Evolutionary conservation across 92 coral and sea anemone genomes (phyloP).

Genomic region (Palythoa caribaeorum): DNA sequence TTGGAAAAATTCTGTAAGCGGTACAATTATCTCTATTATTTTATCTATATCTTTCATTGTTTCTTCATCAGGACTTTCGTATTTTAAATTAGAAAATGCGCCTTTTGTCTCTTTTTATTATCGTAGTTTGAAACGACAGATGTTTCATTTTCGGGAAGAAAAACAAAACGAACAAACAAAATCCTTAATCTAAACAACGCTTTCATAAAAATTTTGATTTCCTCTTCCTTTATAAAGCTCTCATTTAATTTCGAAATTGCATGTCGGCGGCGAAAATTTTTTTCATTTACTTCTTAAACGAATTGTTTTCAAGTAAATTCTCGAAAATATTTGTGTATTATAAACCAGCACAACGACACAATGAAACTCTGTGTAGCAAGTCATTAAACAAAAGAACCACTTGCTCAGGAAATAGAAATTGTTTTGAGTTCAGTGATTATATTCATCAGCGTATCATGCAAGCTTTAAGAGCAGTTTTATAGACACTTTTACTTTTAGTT

Average conservation of each 20-base stretch:
- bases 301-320: background rate
- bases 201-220: background rate
- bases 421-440: background rate
- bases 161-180: background rate
- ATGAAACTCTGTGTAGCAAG: background rate
- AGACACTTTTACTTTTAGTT: background rate
- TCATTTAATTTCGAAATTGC: conserved; percentile 6
- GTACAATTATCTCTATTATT: background rate
- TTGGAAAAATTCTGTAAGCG: background rate
- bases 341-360: background rate
- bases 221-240: background rate
- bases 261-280: background rate
- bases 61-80: conserved; percentile 27
- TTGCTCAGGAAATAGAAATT: conserved; percentile 3
- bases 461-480: background rate
- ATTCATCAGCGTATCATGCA: background rate
- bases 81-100: conserved; percentile 5
- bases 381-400: conserved; percentile 31
- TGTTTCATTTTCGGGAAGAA: conserved; percentile 24
- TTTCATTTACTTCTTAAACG: background rate
- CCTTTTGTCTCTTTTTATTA: conserved; percentile 1
- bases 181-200: conserved; percentile 20
- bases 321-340: background rate
- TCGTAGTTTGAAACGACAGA: conserved; percentile 22
- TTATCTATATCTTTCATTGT: background rate